A percentile compares a stretch with the other conserved stretches of the same genome.
phyloP scores from a whole-genome alignment of 2,888 invertebrate genomes.

The Erebia palarica region DNA sequence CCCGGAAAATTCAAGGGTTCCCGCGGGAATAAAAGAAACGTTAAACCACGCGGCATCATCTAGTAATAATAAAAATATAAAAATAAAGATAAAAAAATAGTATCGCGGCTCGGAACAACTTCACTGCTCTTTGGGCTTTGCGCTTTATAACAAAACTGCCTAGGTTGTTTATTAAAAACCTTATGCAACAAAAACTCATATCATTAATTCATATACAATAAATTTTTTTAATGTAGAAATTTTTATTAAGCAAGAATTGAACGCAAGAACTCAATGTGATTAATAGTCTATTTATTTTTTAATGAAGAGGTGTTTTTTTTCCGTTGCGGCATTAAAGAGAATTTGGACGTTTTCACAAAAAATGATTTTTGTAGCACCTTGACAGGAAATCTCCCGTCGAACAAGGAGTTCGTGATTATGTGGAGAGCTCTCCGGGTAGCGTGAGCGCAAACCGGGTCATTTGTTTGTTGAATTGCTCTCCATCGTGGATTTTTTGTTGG shows the following conservation, averaged over 20 bases:
- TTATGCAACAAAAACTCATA: no score
- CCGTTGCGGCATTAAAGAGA: slow-evolving; percentile 16
- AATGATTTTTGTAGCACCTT: slow-evolving; percentile 24
- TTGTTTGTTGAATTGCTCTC: slow-evolving; percentile 28
- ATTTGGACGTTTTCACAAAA: slow-evolving; percentile 18
- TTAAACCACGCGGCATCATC: no score
- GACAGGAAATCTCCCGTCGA: slow-evolving; percentile 27
- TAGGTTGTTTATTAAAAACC: no score
- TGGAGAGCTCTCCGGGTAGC: slow-evolving; percentile 18
- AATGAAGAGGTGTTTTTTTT: slow-evolving; percentile 3
- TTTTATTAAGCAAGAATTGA: background rate
- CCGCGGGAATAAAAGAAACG: no score
- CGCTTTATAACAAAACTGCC: background rate
- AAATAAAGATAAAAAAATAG: no score
- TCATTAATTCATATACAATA: no score
- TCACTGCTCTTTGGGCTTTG: no score
- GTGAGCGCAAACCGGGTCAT: slow-evolving; percentile 24
- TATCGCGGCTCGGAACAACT: no score
- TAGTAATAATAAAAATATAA: no score
- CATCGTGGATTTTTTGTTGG: slow-evolving; percentile 25
- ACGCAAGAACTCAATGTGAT: background rate
- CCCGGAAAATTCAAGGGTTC: no score
- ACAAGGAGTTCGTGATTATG: slow-evolving; percentile 22
- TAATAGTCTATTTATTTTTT: background rate
- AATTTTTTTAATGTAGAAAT: no score